Base-by-base conservation (phyloP, 1,140 invertebrate genomes). In the Pachypeltis micranthus region DNA sequence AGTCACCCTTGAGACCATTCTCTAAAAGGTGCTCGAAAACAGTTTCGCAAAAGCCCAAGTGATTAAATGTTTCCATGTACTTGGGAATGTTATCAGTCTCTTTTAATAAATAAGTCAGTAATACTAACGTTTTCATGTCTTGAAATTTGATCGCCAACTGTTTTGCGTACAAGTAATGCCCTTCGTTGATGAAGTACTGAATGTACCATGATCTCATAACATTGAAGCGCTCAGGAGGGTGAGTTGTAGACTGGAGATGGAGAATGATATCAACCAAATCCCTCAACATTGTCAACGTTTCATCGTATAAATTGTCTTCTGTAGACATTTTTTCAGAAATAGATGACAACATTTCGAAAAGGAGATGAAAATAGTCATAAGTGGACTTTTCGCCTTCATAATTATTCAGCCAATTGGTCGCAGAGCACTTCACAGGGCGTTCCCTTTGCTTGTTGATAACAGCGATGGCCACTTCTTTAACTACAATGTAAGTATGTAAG, bases 191-290 rank as follows among this genome's bases (percentile, higher is more conserved):
- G 47, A 51, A 51, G 23, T 51, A 51, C 23, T 51, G 47, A 4
- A 51, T 51, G 47, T 51, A 51, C 47, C 47, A 51, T 4, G 47
- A 51, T 21, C 47, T 51, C 3, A 51, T 10, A 21, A 21, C 21
- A 4, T 51, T 21, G 47, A 16, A 51, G 7, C 47, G 47, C 47
- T 51, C 47, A 10, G 21, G 21, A 4, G 47, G 47, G 4, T 51
- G 10, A 7, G 47, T 51, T 4, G 47, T 51, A 14, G 47, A 51
- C 47, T 51, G 47, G 12, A 51, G 19, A 51, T 14, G 21, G 10
- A 51, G 47, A 51, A 51, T 51, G 4, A 51, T 21, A 21, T 51
- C 47, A 7, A 51, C 47, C 47, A 51, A 51, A 51, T 51, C 47
- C 23, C 47, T 7, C 12, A 21, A 16, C 47, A 51, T 14, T 21